phyloP scores from a whole-genome alignment of 2,113 vertebrate genomes.

The Alosa alosa region DNA sequence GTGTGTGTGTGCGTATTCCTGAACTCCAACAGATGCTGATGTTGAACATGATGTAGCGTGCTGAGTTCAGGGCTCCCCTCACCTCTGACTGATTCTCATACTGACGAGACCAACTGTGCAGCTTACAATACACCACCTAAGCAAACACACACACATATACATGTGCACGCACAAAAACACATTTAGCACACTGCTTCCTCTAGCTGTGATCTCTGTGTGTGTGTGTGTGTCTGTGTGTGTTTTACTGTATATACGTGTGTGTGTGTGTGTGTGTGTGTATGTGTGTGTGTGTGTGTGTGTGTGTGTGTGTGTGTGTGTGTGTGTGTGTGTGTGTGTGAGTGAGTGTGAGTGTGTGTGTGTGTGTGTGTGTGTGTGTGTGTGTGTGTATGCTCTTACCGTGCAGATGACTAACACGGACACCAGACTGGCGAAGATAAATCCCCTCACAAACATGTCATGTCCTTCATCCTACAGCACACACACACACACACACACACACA shows the following conservation, averaged over 20 bases:
- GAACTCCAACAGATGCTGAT: conserved; percentile 78
- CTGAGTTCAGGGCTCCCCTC: conserved; percentile 46
- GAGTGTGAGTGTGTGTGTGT: not conserved
- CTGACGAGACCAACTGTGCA: conserved; percentile 63
- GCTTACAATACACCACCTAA: conserved; percentile 72
- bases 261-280: not conserved
- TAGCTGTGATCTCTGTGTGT: not conserved
- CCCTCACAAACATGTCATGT: conserved; percentile 49
- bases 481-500: not conserved
- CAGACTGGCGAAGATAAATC: conserved; percentile 58
- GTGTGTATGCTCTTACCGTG: conserved; percentile 59
- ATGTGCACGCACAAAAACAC: not conserved
- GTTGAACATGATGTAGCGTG: conserved; percentile 68
- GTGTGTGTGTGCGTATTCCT: conserved; percentile 55
- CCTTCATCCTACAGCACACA: conserved; percentile 43
- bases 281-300: not conserved
- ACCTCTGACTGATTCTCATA: conserved; percentile 49
- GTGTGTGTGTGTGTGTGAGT: not conserved
- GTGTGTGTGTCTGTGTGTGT: not conserved
- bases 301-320: not conserved
- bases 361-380: not conserved
- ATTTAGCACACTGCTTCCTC: not conserved
- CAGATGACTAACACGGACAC: conserved; percentile 66
- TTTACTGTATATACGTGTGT: not conserved
- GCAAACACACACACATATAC: not conserved